Conservation (phyloP, 2,888 invertebrate species). For the Diarsia rubi region DNA sequence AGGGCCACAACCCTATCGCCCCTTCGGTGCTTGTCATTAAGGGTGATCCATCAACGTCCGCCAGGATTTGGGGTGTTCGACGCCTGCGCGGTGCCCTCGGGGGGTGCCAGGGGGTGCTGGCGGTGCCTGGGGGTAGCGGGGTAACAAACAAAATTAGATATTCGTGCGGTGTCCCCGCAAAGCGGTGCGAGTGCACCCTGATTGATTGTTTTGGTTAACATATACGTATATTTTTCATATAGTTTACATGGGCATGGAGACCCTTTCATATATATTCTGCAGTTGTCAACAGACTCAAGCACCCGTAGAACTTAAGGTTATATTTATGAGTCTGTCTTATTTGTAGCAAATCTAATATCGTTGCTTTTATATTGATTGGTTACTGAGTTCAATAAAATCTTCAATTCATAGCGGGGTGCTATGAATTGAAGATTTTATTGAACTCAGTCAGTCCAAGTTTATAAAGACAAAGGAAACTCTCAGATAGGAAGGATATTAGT, state of each 20-base stretch:
- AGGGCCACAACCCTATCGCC: constrained; percentile 78
- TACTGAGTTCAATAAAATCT: constrained; percentile 36
- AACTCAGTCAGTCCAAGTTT: constrained; percentile 32
- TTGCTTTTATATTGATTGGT: constrained; percentile 13
- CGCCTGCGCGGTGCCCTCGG: constrained; percentile 81
- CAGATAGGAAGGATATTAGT: constrained; percentile 55
- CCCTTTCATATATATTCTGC: constrained; percentile 14
- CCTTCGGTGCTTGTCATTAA: constrained; percentile 90
- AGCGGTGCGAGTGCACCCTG: constrained; percentile 85
- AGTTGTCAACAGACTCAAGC: not conserved
- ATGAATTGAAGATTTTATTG: too few relatives aligned
- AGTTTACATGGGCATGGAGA: constrained; percentile 36
- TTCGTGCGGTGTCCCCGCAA: constrained; percentile 89
- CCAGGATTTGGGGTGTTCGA: constrained; percentile 88
- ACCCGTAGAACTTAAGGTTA: not conserved
- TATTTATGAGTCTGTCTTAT: constrained; percentile 13
- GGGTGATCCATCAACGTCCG: constrained; percentile 91
- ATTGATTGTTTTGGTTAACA: constrained; percentile 84
- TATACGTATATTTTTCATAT: constrained; percentile 65
- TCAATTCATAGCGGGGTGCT: constrained; percentile 49
- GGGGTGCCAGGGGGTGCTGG: constrained; percentile 63
- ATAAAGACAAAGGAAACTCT: constrained; percentile 45
- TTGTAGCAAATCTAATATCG: constrained; percentile 7
- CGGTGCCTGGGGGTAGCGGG: constrained; percentile 64
- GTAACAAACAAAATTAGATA: constrained; percentile 90